Base-by-base conservation (phyloP, 2,888 invertebrate species). In the Asteroscopus sphinx region DNA sequence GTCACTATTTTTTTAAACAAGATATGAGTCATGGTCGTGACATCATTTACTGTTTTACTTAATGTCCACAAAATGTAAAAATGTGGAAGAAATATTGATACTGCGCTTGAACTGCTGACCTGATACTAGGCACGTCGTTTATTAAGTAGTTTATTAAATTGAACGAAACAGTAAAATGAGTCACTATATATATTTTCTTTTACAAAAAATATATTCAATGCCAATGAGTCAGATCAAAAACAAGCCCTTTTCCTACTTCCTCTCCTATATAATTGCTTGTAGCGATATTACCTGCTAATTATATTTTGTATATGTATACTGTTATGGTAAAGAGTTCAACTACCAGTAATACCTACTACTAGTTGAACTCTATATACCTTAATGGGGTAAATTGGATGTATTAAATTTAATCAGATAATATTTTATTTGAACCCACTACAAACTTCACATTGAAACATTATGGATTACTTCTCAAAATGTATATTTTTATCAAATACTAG, bases 41-140 rank as follows among this genome's bases (percentile, higher is more conserved):
- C 91, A 93, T 93, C 93, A 93, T 93, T 88, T 82, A 87, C 84
- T 87, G 86, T 90, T 91, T 91, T 86, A 89, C 80, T 85, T 80
- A 86, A 87, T 85, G 79, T 83, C 83, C 85, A 84, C 82, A 84
- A 86, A 89, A 87, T 88, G 81, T 88, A 88, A 85, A 90, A 88
- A 89, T 84, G 82, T 87, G 72, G 80, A 89, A 89, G 89, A 92
- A 88, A 87, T 92, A 92, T 91, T 87, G 85, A 82, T 85, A 89
- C 84, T 88, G 87, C 81, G 85, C 84, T 86, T 92, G 93, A 93
- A 92, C 93, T 87, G 61, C 80, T 93, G 93, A 93, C 93, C 93
- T 83, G 81, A 79, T 79, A 83, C 81, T 84, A 87, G 83, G 82
- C 85, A 85, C 68, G 85, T 77, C 87, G 74, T 80, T 81, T 83